Evolutionary conservation across 2,797 vertebrate genomes (phyloP).

Genomic region (Poeciliopsis gracilis): DNA sequence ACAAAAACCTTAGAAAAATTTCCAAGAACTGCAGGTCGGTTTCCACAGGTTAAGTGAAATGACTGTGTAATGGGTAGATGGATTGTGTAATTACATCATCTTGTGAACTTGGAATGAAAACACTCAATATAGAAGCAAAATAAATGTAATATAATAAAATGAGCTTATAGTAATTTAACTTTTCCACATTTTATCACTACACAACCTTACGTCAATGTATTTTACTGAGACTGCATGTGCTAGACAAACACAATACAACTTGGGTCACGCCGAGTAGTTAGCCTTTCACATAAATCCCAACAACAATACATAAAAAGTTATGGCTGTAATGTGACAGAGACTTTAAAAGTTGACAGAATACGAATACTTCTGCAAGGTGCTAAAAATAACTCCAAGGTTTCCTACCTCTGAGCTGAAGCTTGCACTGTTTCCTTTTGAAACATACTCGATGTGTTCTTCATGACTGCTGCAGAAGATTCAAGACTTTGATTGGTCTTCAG

Average conservation of each 20-base stretch:
- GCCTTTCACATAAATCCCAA: background rate
- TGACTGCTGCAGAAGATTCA: constrained; percentile 29
- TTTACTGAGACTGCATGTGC: background rate
- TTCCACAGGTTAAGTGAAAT: too few species aligned
- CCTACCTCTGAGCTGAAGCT: constrained; percentile 75
- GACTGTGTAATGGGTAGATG: too few species aligned
- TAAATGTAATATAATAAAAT: background rate
- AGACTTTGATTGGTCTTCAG: constrained; percentile 54
- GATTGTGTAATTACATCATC: too few species aligned
- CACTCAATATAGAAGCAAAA: background rate
- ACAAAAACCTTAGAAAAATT: too few species aligned
- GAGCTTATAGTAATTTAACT: background rate
- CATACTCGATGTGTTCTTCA: constrained; percentile 67
- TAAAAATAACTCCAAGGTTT: background rate
- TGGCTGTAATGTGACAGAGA: background rate
- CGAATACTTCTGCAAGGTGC: background rate
- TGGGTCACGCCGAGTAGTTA: background rate
- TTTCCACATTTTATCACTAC: background rate
- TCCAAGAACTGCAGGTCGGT: too few species aligned
- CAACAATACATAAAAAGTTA: background rate
- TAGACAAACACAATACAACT: background rate
- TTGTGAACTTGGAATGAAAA: background rate
- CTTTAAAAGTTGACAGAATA: background rate
- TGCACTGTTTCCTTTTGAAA: constrained; percentile 69
- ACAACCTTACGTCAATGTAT: background rate